These are phyloP conservation scores for Hymenochirus boettgeri DNA, from an alignment of 2,113 vertebrate genomes.

Conservation along the genomic window DNA sequence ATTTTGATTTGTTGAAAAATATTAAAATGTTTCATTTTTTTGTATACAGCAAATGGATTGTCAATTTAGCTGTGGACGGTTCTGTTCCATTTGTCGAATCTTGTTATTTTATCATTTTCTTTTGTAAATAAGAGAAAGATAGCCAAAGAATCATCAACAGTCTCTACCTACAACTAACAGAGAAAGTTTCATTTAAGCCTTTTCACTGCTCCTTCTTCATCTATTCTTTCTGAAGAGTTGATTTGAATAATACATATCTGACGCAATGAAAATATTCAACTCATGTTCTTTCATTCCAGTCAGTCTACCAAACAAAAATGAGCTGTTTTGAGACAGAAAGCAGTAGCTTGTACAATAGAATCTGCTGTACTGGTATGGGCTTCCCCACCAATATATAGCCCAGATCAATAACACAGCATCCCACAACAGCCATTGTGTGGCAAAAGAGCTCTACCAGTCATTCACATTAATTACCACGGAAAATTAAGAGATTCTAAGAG, in stretches of 20 bases:
- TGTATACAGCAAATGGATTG: slow-evolving; percentile 9
- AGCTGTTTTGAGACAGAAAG: slow-evolving; percentile 42
- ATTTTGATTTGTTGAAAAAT: too few species aligned
- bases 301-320: slow-evolving; percentile 46
- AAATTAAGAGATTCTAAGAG: too few species aligned
- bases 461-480: too few species aligned
- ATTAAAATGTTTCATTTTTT: slow-evolving; percentile 3
- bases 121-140: slow-evolving; percentile 22
- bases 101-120: slow-evolving; percentile 46
- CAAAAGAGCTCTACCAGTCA: neutral
- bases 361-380: slow-evolving; percentile 14
- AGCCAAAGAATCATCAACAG: slow-evolving; percentile 35
- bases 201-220: slow-evolving; percentile 51
- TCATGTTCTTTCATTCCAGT: slow-evolving; percentile 50
- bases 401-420: slow-evolving; percentile 26
- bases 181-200: slow-evolving; percentile 55
- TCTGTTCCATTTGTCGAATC: neutral
- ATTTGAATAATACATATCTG: slow-evolving; percentile 62
- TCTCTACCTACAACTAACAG: slow-evolving; percentile 48
- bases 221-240: slow-evolving; percentile 56
- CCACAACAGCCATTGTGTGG: slow-evolving; percentile 32
- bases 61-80: neutral
- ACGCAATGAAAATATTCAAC: slow-evolving; percentile 60
- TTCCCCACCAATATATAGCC: slow-evolving; percentile 4
- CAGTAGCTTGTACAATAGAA: neutral